Conservation (phyloP, 1,140 invertebrate genomes). For the Monomorium pharaonis region DNA sequence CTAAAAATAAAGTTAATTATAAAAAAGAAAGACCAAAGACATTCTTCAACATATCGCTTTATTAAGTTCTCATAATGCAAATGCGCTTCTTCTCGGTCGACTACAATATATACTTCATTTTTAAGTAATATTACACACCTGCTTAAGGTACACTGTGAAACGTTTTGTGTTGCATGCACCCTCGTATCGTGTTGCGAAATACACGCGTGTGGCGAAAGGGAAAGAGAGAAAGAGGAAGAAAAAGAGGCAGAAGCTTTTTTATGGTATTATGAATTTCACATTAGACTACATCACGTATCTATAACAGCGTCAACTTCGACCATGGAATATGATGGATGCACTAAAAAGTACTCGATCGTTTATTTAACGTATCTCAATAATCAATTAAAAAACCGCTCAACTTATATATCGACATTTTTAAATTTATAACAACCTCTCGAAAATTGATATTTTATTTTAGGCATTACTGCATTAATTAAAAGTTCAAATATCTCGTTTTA, state of each 20-base stretch:
- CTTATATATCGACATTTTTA: slow-evolving; percentile 5
- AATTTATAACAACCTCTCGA: neutral
- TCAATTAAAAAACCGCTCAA: slow-evolving; percentile 19
- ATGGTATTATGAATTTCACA: slow-evolving; percentile 66
- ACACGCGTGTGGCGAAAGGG: slow-evolving; percentile 3
- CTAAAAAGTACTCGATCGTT: slow-evolving; percentile 42
- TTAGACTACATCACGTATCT: slow-evolving; percentile 44
- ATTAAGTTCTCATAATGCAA: slow-evolving; percentile 60
- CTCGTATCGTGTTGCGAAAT: slow-evolving; percentile 46
- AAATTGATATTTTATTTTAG: slow-evolving; percentile 17
- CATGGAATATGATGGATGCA: slow-evolving; percentile 26
- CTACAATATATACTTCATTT: slow-evolving; percentile 59
- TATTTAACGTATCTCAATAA: slow-evolving; percentile 20
- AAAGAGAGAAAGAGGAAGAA: neutral
- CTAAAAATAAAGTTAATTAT: neutral
- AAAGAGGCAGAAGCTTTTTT: slow-evolving; percentile 37
- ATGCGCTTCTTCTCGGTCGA: slow-evolving; percentile 19
- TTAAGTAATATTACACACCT: slow-evolving; percentile 61
- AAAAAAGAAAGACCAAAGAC: neutral
- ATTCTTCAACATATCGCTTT: slow-evolving; percentile 54
- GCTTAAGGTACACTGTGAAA: slow-evolving; percentile 54
- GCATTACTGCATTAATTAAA: slow-evolving; percentile 9
- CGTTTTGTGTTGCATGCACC: slow-evolving; percentile 37
- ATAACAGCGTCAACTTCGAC: slow-evolving; percentile 60
- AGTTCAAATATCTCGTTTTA: neutral